Conservation (phyloP, 2,797 vertebrate species). For the Enteromius afrohamiltoni region DNA sequence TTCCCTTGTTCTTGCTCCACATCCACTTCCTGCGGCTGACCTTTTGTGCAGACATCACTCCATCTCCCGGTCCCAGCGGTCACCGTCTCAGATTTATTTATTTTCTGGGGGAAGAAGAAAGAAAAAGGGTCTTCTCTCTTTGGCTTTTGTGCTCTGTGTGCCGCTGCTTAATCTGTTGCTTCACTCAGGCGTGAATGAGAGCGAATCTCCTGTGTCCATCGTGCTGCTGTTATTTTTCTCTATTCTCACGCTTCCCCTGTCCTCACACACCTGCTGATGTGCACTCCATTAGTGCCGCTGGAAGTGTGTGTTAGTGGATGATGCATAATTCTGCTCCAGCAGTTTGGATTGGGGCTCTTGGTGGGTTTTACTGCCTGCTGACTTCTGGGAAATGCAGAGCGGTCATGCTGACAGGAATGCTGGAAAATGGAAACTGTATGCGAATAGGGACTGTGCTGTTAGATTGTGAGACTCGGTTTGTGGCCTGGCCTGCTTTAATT, state of each 20-base stretch:
- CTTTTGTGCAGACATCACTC: slow-evolving; percentile 39
- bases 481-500: slow-evolving; percentile 14
- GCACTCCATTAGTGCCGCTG: slow-evolving; percentile 32
- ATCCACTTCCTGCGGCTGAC: slow-evolving; percentile 21
- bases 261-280: slow-evolving; percentile 20
- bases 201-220: slow-evolving; percentile 10
- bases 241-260: not conserved
- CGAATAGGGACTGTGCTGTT: not conserved
- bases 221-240: slow-evolving; percentile 29
- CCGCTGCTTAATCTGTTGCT: slow-evolving; percentile 33
- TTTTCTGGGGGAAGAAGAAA: slow-evolving; percentile 30
- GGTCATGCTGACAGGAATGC: slow-evolving; percentile 19
- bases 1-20: slow-evolving; percentile 25
- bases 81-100: slow-evolving; percentile 18
- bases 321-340: slow-evolving; percentile 7
- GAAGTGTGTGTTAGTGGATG: slow-evolving; percentile 16
- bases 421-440: slow-evolving; percentile 10
- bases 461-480: slow-evolving; percentile 28
- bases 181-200: slow-evolving; percentile 32
- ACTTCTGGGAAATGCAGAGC: slow-evolving; percentile 26
- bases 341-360: slow-evolving; percentile 15
- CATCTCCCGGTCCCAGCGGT: slow-evolving; percentile 5
- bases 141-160: slow-evolving; percentile 7
- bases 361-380: slow-evolving; percentile 8
- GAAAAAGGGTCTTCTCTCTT: slow-evolving; percentile 4